phyloP scores from a whole-genome alignment of 2,113 vertebrate species.

The Cyprinodon tularosa region DNA sequence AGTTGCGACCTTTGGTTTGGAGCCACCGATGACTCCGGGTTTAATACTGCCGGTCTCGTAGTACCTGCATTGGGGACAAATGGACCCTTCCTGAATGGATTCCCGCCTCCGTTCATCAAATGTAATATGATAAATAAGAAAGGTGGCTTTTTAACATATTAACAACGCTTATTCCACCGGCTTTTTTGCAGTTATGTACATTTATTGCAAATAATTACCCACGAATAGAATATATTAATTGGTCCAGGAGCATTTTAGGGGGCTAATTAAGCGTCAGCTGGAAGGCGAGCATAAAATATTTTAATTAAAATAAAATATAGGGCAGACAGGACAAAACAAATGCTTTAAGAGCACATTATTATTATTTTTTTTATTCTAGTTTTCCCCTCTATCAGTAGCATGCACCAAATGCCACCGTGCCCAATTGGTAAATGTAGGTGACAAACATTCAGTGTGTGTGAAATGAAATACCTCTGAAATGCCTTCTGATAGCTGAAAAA shows the following conservation, averaged over 20 bases:
- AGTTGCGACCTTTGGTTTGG: conserved; percentile 97
- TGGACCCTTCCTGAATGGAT: conserved; percentile 56
- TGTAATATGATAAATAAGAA: conserved; percentile 42
- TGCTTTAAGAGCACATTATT: conserved; percentile 49
- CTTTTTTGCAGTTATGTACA: conserved; percentile 27
- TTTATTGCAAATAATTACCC: conserved; percentile 20
- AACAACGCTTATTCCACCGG: conserved; percentile 39
- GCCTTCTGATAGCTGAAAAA: conserved; percentile 85
- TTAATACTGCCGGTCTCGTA: conserved; percentile 99
- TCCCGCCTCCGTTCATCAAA: conserved; percentile 37
- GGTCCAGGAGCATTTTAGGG: conserved; percentile 31
- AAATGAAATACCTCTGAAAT: conserved; percentile 85
- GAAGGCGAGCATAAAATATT: conserved; percentile 51
- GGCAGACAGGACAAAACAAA: conserved; percentile 67
- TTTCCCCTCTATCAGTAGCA: conserved; percentile 57
- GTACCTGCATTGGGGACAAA: conserved; percentile 85
- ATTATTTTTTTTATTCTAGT: conserved; percentile 49
- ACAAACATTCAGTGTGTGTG: conserved; percentile 84
- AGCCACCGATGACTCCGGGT: conserved; percentile 96
- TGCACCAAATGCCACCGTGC: conserved; percentile 81
- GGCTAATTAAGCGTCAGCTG: conserved; percentile 60
- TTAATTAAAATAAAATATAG: conserved; percentile 63
- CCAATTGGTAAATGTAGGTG: conserved; percentile 70
- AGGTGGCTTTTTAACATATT: conserved; percentile 16
- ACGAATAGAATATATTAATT: conserved; percentile 47